These are phyloP conservation scores for Rissa tridactyla DNA, from an alignment of 2,113 vertebrate genomes.

Conservation along the genomic window DNA sequence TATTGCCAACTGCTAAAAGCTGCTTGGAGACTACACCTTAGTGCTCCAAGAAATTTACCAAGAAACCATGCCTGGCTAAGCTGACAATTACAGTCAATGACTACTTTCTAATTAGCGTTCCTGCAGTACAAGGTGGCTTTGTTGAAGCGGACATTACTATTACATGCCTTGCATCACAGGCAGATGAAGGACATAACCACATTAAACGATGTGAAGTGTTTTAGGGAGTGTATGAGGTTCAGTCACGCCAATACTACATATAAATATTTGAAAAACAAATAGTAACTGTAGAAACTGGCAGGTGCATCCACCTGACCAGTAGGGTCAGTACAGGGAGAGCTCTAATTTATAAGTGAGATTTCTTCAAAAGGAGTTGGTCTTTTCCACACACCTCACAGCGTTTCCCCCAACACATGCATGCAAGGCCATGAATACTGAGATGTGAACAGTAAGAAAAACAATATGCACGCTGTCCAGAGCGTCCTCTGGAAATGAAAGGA, in stretches of 20 bases:
- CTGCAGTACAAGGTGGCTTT: not conserved
- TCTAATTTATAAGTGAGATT: not conserved
- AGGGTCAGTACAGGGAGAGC: not conserved
- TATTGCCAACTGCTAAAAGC: not conserved
- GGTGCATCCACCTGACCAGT: not conserved
- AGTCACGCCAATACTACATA: not conserved
- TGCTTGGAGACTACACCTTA: not conserved
- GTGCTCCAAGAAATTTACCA: not conserved
- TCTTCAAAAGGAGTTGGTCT: not conserved
- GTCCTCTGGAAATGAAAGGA: not conserved
- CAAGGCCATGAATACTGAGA: not conserved
- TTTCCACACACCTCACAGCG: not conserved
- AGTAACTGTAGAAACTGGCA: not conserved
- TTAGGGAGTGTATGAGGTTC: not conserved
- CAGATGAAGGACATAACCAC: not conserved
- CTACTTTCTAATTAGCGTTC: not conserved
- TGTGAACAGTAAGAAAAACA: not conserved
- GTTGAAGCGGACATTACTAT: not conserved
- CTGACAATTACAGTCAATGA: not conserved
- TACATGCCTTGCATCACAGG: not conserved
- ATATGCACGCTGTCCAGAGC: not conserved
- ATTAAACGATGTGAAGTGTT: not conserved
- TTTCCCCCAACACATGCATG: not conserved
- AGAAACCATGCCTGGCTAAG: not conserved
- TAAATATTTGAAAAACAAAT: not conserved